Conservation (phyloP, 2,888 invertebrate genomes). For the Hyalella azteca region DNA sequence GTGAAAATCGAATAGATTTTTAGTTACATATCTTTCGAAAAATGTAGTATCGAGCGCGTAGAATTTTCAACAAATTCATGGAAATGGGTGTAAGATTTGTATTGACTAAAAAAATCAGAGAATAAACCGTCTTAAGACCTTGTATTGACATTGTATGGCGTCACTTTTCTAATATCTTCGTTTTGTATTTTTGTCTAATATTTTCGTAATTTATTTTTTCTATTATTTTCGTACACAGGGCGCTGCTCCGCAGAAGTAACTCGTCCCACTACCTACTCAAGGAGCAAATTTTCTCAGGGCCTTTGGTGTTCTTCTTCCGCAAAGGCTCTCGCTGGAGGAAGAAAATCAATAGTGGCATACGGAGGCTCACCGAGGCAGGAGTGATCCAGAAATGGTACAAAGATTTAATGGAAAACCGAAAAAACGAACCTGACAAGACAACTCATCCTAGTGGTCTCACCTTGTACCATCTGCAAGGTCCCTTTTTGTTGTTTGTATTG, state of each 20-base stretch:
- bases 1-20: too few species aligned
- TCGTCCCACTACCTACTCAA: neutral
- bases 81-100: too few species aligned
- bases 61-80: too few species aligned
- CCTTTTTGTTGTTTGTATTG: neutral
- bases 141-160: too few species aligned
- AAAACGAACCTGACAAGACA: neutral
- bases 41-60: too few species aligned
- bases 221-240: neutral
- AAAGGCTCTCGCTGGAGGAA: conserved; percentile 13
- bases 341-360: conserved; percentile 27
- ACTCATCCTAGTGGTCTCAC: neutral
- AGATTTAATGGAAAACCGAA: conserved; percentile 15
- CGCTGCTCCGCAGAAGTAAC: neutral
- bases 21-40: too few species aligned
- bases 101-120: too few species aligned
- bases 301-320: conserved; percentile 19
- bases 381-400: conserved; percentile 20
- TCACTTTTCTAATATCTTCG: too few species aligned
- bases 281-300: conserved; percentile 12
- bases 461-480: neutral
- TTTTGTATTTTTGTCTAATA: too few species aligned
- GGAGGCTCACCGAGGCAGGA: conserved; percentile 11
- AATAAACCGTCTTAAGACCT: too few species aligned
- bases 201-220: too few species aligned